Evolutionary conservation across 2,797 vertebrate species (phyloP).

Genomic region (Propithecus perrieri): DNA sequence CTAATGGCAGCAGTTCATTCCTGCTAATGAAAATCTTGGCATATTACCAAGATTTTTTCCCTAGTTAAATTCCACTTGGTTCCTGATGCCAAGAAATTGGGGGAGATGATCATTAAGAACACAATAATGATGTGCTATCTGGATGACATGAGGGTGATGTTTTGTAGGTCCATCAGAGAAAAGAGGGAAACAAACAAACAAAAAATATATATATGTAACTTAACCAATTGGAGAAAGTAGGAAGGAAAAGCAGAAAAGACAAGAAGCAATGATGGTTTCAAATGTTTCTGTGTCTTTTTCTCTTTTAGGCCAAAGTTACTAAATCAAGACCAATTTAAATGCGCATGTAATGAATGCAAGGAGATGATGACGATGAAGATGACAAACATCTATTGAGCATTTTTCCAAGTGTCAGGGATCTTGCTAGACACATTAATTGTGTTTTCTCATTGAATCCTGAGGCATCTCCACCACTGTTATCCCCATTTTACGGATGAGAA

Average conservation of each 20-base stretch:
- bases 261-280: neutral
- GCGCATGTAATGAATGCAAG: neutral
- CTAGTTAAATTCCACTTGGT: neutral
- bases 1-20: neutral
- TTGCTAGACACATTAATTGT: accelerated
- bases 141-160: neutral
- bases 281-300: neutral
- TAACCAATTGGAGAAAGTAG: neutral
- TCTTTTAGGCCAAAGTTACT: neutral
- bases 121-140: neutral
- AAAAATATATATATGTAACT: neutral
- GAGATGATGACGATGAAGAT: neutral
- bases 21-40: conserved; percentile 62
- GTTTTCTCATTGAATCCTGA: neutral
- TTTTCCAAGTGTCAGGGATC: neutral
- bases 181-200: neutral
- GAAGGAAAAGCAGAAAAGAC: neutral
- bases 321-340: neutral
- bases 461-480: neutral
- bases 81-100: conserved; percentile 30
- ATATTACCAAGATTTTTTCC: neutral
- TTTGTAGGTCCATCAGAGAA: neutral
- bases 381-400: neutral
- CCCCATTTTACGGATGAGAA: neutral
- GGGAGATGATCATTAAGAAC: conserved; percentile 24